Conservation (phyloP, 2,113 vertebrate species). For the Calyptommatus sinebrachiatus region DNA sequence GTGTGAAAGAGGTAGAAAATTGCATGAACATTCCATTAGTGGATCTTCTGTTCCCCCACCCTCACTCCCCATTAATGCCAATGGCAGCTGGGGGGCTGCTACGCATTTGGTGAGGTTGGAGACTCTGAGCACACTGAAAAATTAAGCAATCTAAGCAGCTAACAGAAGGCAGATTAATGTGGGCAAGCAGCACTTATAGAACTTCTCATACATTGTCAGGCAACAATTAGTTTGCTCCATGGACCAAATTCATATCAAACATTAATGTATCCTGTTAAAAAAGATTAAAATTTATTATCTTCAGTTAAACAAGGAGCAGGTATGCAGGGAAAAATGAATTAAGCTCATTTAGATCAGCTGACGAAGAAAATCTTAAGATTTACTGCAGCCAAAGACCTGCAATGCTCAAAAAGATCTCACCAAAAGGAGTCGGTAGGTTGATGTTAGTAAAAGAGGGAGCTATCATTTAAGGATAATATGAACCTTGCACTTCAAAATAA, state of each 20-base stretch:
- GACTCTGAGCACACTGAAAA: slow-evolving; percentile 44
- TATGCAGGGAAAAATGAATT: not conserved
- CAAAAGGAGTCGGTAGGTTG: not conserved
- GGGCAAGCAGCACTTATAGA: slow-evolving; percentile 44
- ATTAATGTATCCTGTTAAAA: slow-evolving; percentile 6
- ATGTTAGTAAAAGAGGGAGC: not conserved
- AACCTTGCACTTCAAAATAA: not conserved
- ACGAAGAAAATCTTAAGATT: not conserved
- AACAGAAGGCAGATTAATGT: slow-evolving; percentile 47
- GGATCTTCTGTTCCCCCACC: not conserved
- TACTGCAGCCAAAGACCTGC: not conserved
- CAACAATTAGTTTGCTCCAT: slow-evolving; percentile 45
- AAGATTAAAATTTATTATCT: not conserved
- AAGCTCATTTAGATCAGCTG: not conserved
- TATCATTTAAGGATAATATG: not conserved
- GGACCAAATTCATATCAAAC: slow-evolving; percentile 29
- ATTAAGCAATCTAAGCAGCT: slow-evolving; percentile 34
- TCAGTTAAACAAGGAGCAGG: not conserved
- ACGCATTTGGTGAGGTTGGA: slow-evolving; percentile 46
- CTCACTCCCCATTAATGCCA: not conserved
- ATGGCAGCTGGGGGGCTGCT: slow-evolving; percentile 27
- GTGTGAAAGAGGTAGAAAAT: not conserved
- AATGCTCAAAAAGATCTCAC: not conserved
- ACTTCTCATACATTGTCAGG: slow-evolving; percentile 35
- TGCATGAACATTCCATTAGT: not conserved